Base-by-base conservation (phyloP, 2,888 invertebrate genomes). In the Phaonia tiefii region DNA sequence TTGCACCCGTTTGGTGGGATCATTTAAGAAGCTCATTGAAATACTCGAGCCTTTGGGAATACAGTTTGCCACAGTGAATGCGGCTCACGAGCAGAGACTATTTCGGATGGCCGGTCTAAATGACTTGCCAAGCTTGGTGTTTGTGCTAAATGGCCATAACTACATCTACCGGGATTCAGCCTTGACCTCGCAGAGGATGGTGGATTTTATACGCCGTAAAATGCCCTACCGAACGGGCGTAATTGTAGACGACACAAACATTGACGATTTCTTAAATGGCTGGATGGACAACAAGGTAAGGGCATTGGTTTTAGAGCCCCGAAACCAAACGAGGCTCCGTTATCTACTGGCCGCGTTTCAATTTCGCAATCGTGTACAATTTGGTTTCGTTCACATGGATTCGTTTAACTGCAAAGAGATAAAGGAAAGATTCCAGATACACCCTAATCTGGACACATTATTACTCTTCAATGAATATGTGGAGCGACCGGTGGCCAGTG, bases 261-360 rank as follows among this genome's bases (percentile, higher is more conserved):
- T 96, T 44, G 94, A 96, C 65, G 92, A 92, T 7, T 98, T 98
- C 89, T 92, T 98, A 37, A 93, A 93, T 58, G 97, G 97, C 71
- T 98, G 98, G 95, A 93, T 93, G 80, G 98, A 99, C 91, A 99
- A 99, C 91, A 93, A 95, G 89, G 97, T 98, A 51, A 93, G 98
- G 83, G 97, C 96, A 37, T 91, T 99, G 74, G 95, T 98, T 86
- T 96, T 98, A 90, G 96, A 97, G 87, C 95, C 95, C 80, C 92
- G 94, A 78, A 93, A 93, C 82, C 93, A 93, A 11, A 94, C 96
- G 72, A 93, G 97, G 69, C 92, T 98, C 73, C 92, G 98, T 83
- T 99, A 98, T 91, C 92, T 98, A 83, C 93, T 98, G 82, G 94
- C 96, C 82, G 98, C 98, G 42, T 98, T 95, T 91, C 95, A 95